Percentiles rank a stretch among this genome's conserved stretches.
phyloP scores from a whole-genome alignment of 2,888 invertebrate species.

The Drosophila mettleri region DNA sequence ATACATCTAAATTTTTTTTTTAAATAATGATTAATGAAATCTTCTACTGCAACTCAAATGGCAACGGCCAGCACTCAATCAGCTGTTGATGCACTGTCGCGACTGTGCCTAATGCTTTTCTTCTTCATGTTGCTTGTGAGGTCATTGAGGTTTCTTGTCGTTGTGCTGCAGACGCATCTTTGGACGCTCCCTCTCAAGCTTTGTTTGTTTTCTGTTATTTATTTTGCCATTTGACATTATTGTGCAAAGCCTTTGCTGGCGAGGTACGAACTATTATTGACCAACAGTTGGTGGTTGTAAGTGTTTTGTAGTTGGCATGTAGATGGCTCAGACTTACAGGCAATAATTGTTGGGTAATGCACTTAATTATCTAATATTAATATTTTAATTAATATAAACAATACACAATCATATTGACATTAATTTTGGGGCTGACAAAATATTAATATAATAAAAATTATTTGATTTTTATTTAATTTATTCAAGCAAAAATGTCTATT shows the following conservation, averaged over 20 bases:
- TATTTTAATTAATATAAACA: too few relatives aligned
- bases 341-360: not conserved
- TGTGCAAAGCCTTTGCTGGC: conserved; percentile 43
- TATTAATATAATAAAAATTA: not conserved
- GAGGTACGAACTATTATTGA: conserved; percentile 25
- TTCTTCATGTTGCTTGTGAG: conserved; percentile 15
- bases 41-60: conserved; percentile 48
- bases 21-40: conserved; percentile 21
- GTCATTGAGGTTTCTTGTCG: conserved; percentile 41
- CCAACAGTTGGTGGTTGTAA: conserved; percentile 15
- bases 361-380: not conserved
- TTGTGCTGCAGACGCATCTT: conserved; percentile 35
- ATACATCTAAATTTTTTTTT: too few relatives aligned
- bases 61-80: conserved; percentile 21
- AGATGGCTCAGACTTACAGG: not conserved
- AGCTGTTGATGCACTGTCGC: conserved; percentile 10
- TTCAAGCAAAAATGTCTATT: too few relatives aligned
- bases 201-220: conserved; percentile 22
- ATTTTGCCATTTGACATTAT: conserved; percentile 48
- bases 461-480: too few relatives aligned
- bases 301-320: not conserved
- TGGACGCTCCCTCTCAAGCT: conserved; percentile 32
- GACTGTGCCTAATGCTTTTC: not conserved
- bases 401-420: not conserved
- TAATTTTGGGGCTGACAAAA: too few relatives aligned